Evolutionary conservation across 2,797 vertebrate species (phyloP), one percentile per base, ranked within the genome.

Genomic region (Sebastes steindachneri): DNA sequence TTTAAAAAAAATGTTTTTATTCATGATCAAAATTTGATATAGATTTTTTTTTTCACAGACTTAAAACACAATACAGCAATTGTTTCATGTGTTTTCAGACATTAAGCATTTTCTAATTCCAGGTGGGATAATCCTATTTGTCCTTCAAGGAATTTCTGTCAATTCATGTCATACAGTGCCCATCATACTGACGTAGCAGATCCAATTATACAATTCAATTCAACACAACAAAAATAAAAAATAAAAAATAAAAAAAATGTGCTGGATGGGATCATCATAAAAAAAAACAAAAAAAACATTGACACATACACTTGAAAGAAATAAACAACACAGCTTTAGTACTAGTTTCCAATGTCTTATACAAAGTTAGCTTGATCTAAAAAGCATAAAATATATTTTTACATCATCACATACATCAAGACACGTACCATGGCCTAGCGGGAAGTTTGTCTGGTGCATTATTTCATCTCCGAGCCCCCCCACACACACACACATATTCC

Each of bases 301-400:
- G 92, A 96, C 93, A 95, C 88, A 84, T 89, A 95, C 88, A 94
- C 89, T 77, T 94, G 37, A 62, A 93, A 87, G 87, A 93, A 95
- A 92, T 93, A 89, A 92, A 94, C 89, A 94, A 96, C 95, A 95
- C 96, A 94, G 93, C 93, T 93, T 93, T 93, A 95, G 94, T 95
- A 95, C 96, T 95, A 95, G 83, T 92, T 93, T 95, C 93, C 94
- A 92, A 94, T 93, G 95, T 96, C 95, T 95, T 96, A 97, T 96
- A 95, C 95, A 95, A 96, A 96, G 94, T 95, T 92, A 97, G 95
- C 95, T 95, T 93, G 90, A 96, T 96, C 95, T 96, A 97, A 96
- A 95, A 96, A 96, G 95, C 96, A 96, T 97, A 97, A 97, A 97
- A 97, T 96, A 97, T 93, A 96, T 92, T 95, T 96, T 95, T 93